Conservation (phyloP, 2,797 vertebrate species). For the Hapalemur alaotrensis region DNA sequence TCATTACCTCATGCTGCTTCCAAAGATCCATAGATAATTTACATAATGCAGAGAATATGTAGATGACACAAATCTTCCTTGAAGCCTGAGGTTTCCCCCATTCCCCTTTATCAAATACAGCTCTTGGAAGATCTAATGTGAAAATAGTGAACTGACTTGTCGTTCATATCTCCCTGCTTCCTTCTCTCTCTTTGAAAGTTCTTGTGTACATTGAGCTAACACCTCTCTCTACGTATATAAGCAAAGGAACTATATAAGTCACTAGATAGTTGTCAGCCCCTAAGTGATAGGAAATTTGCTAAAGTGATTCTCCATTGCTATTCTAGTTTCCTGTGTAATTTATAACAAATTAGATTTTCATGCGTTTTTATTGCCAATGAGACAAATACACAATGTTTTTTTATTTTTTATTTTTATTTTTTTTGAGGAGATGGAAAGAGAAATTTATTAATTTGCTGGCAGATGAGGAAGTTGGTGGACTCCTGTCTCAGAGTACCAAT, state of each 20-base stretch:
- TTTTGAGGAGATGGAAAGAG: neutral
- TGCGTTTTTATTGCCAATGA: neutral
- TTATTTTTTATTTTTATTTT: neutral
- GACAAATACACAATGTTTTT: neutral
- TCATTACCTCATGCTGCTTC: neutral
- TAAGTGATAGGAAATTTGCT: neutral
- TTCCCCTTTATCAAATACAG: neutral
- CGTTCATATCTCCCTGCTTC: neutral
- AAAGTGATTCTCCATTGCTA: slow-evolving; percentile 8
- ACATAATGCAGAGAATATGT: neutral
- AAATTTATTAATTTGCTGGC: no score
- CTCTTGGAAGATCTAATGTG: neutral
- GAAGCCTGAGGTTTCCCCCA: neutral
- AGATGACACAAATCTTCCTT: neutral
- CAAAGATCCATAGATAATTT: neutral
- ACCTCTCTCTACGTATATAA: neutral
- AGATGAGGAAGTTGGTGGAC: no score
- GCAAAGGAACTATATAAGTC: neutral
- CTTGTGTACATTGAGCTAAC: neutral
- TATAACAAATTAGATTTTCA: slow-evolving; percentile 9
- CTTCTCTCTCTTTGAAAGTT: neutral
- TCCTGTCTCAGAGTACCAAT: no score
- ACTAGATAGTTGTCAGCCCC: neutral
- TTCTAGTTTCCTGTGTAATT: slow-evolving; percentile 21
- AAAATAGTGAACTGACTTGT: neutral